phyloP scores from a whole-genome alignment of 2,113 vertebrate genomes.

The Engystomops pustulosus region DNA sequence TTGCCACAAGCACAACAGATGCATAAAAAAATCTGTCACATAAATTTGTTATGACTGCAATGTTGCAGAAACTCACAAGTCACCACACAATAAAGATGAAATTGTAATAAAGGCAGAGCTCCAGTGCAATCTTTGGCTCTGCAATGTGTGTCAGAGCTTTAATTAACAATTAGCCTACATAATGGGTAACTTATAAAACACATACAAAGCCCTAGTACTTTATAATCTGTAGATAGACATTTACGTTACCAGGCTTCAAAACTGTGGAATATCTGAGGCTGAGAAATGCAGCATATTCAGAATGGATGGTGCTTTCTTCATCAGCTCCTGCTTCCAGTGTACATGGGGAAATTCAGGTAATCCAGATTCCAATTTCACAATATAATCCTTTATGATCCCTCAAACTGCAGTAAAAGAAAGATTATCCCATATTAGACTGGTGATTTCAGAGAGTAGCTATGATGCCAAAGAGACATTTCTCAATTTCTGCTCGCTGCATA shows the following conservation, averaged over 20 bases:
- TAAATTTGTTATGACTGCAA: no score
- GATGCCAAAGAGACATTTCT: constrained; percentile 9
- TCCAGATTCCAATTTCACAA: not conserved
- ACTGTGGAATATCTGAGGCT: not conserved
- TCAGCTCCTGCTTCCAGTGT: not conserved
- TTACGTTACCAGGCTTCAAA: constrained; percentile 32
- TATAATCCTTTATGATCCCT: not conserved
- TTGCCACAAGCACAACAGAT: no score
- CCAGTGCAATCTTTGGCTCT: no score
- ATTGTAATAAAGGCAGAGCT: no score
- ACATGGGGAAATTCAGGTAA: not conserved
- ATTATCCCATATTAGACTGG: not conserved
- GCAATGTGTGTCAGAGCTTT: no score
- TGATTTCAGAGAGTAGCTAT: not conserved
- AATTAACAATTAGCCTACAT: no score
- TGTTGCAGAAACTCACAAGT: no score
- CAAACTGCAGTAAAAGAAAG: not conserved
- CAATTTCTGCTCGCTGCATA: not conserved
- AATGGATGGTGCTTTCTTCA: no score
- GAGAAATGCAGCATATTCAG: not conserved
- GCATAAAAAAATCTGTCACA: no score
- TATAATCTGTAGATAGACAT: constrained; percentile 49
- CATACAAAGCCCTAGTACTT: not conserved
- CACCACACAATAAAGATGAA: no score
- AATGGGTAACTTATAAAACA: not conserved